Evolutionary conservation across 1,140 invertebrate species (phyloP), one percentile per base, ranked within the genome.

Genomic region (Ips nitidus): DNA sequence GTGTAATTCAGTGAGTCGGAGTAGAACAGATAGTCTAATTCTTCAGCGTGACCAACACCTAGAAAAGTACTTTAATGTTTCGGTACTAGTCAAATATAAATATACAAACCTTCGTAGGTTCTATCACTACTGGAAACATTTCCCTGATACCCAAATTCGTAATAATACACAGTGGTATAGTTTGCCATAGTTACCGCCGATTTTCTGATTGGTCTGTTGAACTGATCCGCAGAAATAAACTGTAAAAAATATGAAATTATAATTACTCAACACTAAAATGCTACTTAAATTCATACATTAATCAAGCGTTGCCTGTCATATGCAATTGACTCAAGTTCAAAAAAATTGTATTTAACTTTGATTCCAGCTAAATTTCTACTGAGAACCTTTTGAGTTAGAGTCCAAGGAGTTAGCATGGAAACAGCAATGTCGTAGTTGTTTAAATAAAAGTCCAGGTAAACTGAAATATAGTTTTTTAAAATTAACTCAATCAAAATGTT

Each of bases 181-280:
- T 58, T 58, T 5, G 56, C 37, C 56, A 58, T 58, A 39, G 5
- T 7, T 41, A 1, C 40, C 7, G 56, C 56, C 6, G 56, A 37
- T 41, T 36, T 58, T 4, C 56, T 1, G 40, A 58, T 58, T 40
- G 56, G 56, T 36, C 56, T 39, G 4, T 41, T 58, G 40, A 58
- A 58, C 36, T 58, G 56, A 58, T 58, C 56, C 1, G 40, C 56
- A 39, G 56, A 55, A 6, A 55, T 37, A 37, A 55, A 55, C 53
- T 55, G 22, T 22, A 22, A 22, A 55, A 55, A 55, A 6, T 55
- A n/a, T 8, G 36, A 4, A 7, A 55, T 55, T 55, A 55, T 55
- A 22, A 22, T 22, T 22, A 22, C 22, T 22, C 22, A 22, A 22
- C 22, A 22, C 22, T 22, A 22, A 22, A 22, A 22, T 22, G 0